A percentile compares a stretch with the other conserved stretches of the same genome.
These are phyloP conservation scores for Steinernema carpocapsae DNA, from an alignment of 2,888 invertebrate genomes.

Conservation along the genomic window DNA sequence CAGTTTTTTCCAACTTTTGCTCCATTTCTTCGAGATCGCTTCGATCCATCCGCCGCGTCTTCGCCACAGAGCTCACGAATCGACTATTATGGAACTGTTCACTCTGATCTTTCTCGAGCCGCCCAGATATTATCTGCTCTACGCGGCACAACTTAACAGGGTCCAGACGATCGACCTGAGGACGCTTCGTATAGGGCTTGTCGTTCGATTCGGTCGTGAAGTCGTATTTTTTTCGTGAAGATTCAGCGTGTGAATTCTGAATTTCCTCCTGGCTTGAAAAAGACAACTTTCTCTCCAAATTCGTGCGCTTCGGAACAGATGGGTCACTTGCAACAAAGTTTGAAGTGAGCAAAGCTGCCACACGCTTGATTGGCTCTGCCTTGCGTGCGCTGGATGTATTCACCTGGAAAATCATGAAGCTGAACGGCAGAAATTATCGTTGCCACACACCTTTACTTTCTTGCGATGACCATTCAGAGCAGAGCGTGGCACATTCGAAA, in stretches of 20 bases:
- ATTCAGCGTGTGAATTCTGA: background rate
- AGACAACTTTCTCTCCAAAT: background rate
- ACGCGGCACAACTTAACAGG: constrained; percentile 42
- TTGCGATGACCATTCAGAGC: background rate
- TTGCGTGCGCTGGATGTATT: constrained; percentile 42
- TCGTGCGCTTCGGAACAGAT: background rate
- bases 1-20: constrained; percentile 43
- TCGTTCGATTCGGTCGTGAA: background rate
- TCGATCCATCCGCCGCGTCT: constrained; percentile 42
- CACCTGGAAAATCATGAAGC: constrained; percentile 33
- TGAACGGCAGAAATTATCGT: background rate
- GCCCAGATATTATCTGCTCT: constrained; percentile 47
- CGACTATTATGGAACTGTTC: constrained; percentile 40
- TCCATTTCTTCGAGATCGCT: constrained; percentile 47
- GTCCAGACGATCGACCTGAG: constrained; percentile 43
- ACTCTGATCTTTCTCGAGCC: constrained; percentile 34
- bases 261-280: background rate
- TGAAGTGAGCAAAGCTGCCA: background rate
- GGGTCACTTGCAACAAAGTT: background rate
- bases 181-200: constrained; percentile 37
- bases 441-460: background rate
- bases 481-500: background rate
- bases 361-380: constrained; percentile 39
- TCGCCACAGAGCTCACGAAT: constrained; percentile 24
- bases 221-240: background rate